These are phyloP conservation scores for Iguana delicatissima DNA, from an alignment of 2,797 vertebrate species.

Conservation along the genomic window DNA sequence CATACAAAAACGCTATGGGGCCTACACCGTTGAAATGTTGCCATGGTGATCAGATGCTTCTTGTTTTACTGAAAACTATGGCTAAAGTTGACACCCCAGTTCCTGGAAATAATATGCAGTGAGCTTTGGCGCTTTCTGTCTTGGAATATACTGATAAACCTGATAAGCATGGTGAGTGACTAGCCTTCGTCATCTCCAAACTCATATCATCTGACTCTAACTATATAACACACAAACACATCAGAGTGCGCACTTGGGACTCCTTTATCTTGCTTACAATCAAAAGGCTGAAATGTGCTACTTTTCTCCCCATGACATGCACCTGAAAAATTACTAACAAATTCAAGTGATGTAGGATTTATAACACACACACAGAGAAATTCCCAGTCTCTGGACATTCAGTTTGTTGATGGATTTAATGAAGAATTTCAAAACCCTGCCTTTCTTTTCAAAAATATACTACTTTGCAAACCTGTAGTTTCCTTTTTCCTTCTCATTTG, in stretches of 20 bases:
- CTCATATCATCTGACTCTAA: constrained; percentile 19
- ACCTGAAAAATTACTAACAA: constrained; percentile 42
- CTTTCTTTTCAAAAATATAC: constrained; percentile 66
- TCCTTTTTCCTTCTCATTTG: constrained; percentile 53
- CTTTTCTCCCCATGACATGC: background rate
- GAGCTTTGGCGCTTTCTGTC: constrained; percentile 54
- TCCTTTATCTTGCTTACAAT: constrained; percentile 60
- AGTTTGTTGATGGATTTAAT: constrained; percentile 72
- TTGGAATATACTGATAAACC: constrained; percentile 47
- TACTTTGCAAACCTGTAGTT: constrained; percentile 66
- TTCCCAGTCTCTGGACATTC: constrained; percentile 57
- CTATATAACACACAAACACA: constrained; percentile 31
- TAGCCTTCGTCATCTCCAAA: constrained; percentile 60
- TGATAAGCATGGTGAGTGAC: constrained; percentile 55
- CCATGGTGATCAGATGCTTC: constrained; percentile 75
- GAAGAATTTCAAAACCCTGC: constrained; percentile 69
- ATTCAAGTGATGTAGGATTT: constrained; percentile 40
- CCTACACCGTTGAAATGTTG: constrained; percentile 74
- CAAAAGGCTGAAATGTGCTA: constrained; percentile 33
- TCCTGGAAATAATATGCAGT: constrained; percentile 28
- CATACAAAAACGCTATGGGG: constrained; percentile 50
- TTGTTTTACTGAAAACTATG: constrained; percentile 69
- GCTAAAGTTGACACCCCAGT: constrained; percentile 66
- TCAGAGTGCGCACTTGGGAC: constrained; percentile 44
- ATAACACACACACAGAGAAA: constrained; percentile 24